A percentile compares a stretch with the other conserved stretches of the same genome.
Conservation (phyloP, 2,113 vertebrate genomes). For the Callochromis pleurospilus region DNA sequence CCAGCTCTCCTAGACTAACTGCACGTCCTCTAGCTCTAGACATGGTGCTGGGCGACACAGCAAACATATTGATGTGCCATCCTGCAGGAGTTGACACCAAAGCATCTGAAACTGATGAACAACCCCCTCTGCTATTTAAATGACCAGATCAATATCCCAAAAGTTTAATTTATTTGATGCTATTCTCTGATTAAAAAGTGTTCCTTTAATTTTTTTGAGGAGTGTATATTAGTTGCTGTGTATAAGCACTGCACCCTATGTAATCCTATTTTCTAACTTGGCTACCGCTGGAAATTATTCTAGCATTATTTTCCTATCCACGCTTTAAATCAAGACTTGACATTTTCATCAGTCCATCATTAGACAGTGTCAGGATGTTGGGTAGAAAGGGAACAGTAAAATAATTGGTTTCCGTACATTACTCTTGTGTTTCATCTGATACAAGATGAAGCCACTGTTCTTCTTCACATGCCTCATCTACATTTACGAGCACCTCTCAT, state of each 20-base stretch:
- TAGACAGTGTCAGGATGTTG: not conserved
- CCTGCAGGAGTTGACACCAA: not conserved
- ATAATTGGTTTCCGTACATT: constrained; percentile 30
- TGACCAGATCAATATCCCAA: not conserved
- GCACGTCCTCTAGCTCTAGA: not conserved
- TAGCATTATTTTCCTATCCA: not conserved
- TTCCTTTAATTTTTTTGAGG: not conserved
- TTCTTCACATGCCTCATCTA: constrained; percentile 49
- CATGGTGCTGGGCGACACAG: not conserved
- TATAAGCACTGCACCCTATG: not conserved
- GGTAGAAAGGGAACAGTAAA: not conserved
- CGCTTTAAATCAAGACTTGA: not conserved
- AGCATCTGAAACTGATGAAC: not conserved
- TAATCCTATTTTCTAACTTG: not conserved
- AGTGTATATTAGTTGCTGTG: not conserved
- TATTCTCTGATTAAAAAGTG: not conserved
- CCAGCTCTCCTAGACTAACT: not conserved
- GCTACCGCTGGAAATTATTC: not conserved
- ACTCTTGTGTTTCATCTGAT: constrained; percentile 28
- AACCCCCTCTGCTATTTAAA: not conserved
- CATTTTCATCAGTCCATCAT: not conserved
- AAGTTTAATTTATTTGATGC: not conserved
- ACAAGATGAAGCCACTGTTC: constrained; percentile 8
- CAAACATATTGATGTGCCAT: not conserved
- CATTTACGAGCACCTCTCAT: constrained; percentile 56